phyloP scores from a whole-genome alignment of 2,797 vertebrate genomes.

The Helicolenus hilgendorfi region DNA sequence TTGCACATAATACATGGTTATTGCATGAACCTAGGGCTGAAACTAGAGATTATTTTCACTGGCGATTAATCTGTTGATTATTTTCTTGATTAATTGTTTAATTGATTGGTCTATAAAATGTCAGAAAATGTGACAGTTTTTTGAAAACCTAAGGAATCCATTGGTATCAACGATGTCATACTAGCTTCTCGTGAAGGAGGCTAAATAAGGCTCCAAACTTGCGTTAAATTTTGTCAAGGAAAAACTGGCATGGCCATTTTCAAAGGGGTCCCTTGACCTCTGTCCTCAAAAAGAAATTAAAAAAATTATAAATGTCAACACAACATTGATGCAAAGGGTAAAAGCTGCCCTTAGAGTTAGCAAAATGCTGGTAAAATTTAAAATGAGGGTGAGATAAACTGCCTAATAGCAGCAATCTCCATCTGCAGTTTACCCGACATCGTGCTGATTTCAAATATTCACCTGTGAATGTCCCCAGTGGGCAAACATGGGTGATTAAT shows the following conservation, averaged over 20 bases:
- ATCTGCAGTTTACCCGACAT: neutral
- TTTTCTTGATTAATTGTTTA: no score
- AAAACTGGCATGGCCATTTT: no score
- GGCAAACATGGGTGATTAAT: slow-evolving; percentile 33
- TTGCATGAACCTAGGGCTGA: neutral
- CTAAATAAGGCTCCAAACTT: no score
- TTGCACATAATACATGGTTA: neutral
- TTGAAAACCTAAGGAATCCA: no score
- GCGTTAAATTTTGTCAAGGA: no score
- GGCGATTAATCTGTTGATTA: no score
- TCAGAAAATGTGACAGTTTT: no score
- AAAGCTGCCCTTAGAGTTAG: neutral
- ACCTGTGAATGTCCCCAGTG: neutral
- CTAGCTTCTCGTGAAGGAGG: no score
- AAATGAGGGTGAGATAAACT: neutral
- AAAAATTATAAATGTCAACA: neutral
- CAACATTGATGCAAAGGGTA: neutral
- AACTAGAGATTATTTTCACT: no score
- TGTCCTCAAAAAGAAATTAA: neutral
- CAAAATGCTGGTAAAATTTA: neutral
- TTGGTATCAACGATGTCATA: no score
- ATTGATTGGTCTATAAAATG: no score
- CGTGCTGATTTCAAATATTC: slow-evolving; percentile 7
- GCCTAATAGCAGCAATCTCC: neutral
- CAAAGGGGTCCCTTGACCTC: no score